Evolutionary conservation across 2,797 vertebrate species (phyloP).

Genomic region (Hypotaenidia okinawae): DNA sequence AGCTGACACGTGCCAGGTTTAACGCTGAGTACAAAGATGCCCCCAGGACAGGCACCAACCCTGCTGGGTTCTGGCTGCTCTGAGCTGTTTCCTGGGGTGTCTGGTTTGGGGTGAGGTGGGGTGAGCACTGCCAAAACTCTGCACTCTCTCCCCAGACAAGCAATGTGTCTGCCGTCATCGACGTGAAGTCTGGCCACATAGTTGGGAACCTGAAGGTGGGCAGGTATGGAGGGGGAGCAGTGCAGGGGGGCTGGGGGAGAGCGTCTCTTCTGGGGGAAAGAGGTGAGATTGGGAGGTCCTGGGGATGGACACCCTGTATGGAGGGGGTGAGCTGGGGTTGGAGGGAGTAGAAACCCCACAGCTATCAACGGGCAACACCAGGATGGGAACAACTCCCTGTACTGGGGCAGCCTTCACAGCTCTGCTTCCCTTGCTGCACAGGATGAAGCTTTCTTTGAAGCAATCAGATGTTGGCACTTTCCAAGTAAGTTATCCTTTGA

Average conservation of each 20-base stretch:
- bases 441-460: slow-evolving; percentile 74
- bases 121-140: neutral
- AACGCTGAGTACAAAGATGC: accelerated
- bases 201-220: slow-evolving; percentile 64
- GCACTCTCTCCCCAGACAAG: slow-evolving; percentile 54
- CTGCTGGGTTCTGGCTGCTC: accelerated
- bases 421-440: neutral
- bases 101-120: neutral
- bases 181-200: slow-evolving; percentile 52
- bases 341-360: accelerated
- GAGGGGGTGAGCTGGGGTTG: neutral
- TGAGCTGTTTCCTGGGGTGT: accelerated
- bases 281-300: too few relatives aligned
- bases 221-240: slow-evolving; percentile 40
- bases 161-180: slow-evolving; percentile 30
- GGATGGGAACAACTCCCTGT: neutral
- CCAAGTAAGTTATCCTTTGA: slow-evolving; percentile 64
- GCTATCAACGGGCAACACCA: accelerated
- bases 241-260: accelerated
- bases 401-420: neutral
- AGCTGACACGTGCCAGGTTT: neutral
- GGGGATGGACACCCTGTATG: too few relatives aligned
- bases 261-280: neutral
- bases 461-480: slow-evolving; percentile 74
- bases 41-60: accelerated